Percentiles rank a stretch among this genome's conserved stretches.
These are phyloP conservation scores for Cacajao melanocephalus DNA, from an alignment of 2,797 vertebrate species.

Conservation along the genomic window DNA sequence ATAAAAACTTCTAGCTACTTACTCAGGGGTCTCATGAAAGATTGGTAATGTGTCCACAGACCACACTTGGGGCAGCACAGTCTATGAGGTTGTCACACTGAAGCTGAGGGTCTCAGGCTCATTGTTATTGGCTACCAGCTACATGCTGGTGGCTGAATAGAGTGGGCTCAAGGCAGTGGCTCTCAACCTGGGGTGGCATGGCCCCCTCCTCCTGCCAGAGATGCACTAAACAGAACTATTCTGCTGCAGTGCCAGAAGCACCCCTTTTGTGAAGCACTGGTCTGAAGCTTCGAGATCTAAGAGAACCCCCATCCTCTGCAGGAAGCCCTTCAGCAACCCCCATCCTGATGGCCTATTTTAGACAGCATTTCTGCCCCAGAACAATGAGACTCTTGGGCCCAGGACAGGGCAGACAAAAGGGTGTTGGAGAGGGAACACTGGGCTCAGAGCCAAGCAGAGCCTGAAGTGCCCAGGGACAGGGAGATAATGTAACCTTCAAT, in stretches of 20 bases:
- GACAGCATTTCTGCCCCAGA: neutral
- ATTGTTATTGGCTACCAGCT: neutral
- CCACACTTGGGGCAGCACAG: neutral
- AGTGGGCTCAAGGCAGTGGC: neutral
- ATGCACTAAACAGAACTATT: neutral
- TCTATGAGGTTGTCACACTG: neutral
- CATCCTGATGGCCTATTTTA: neutral
- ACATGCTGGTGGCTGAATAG: neutral
- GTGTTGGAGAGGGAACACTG: neutral
- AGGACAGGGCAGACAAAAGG: neutral
- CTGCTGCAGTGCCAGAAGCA: neutral
- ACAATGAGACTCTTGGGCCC: neutral
- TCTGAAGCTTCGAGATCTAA: neutral
- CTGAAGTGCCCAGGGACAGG: conserved; percentile 50
- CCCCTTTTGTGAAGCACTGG: neutral
- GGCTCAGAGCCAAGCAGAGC: conserved; percentile 34
- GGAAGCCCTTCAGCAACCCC: neutral
- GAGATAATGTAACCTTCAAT: conserved; percentile 77
- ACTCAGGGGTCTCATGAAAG: neutral
- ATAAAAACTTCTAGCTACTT: neutral
- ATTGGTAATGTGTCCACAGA: neutral
- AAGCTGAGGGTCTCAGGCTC: neutral
- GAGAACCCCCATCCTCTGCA: neutral
- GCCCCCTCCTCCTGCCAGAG: neutral
- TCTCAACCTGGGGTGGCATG: neutral